A percentile compares a stretch with the other conserved stretches of the same genome.
Evolutionary conservation across 2,797 vertebrate genomes (phyloP).

Genomic region (Lophotriccus pileatus): DNA sequence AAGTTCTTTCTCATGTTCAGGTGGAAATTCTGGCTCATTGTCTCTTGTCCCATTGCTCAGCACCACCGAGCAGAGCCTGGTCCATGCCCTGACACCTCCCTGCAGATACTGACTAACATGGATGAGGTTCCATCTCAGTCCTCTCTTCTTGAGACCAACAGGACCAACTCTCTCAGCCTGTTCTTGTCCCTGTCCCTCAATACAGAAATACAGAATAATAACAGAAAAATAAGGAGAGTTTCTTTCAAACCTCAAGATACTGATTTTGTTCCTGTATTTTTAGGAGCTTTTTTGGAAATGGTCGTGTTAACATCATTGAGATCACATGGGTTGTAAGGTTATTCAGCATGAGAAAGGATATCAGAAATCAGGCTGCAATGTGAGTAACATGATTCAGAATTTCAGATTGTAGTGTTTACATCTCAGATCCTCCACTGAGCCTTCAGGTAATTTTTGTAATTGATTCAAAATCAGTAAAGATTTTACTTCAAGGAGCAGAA

Average conservation of each 20-base stretch:
- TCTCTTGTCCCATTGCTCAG: not conserved
- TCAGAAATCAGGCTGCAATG: not conserved
- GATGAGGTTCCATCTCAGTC: fast-evolving
- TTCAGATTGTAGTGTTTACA: not conserved
- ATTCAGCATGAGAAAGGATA: not conserved
- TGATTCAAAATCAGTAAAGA: not conserved
- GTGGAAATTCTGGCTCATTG: fast-evolving
- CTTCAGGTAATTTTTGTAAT: not conserved
- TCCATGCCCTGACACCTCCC: not conserved
- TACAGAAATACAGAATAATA: not conserved
- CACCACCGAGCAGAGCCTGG: not conserved
- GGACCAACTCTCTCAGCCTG: not conserved
- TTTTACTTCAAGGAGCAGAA: not conserved
- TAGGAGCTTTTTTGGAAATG: not conserved
- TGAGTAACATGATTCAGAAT: not conserved
- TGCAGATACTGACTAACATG: not conserved
- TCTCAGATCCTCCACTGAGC: not conserved
- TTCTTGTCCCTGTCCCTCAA: not conserved
- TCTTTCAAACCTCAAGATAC: not conserved
- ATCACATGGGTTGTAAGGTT: not conserved
- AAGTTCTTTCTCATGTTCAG: not conserved
- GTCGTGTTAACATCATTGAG: not conserved
- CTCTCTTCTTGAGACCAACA: fast-evolving
- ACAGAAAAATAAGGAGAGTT: not conserved
- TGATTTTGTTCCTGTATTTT: not conserved